These are phyloP conservation scores for Diarsia dahlii DNA, from an alignment of 2,888 invertebrate genomes.

Conservation along the genomic window DNA sequence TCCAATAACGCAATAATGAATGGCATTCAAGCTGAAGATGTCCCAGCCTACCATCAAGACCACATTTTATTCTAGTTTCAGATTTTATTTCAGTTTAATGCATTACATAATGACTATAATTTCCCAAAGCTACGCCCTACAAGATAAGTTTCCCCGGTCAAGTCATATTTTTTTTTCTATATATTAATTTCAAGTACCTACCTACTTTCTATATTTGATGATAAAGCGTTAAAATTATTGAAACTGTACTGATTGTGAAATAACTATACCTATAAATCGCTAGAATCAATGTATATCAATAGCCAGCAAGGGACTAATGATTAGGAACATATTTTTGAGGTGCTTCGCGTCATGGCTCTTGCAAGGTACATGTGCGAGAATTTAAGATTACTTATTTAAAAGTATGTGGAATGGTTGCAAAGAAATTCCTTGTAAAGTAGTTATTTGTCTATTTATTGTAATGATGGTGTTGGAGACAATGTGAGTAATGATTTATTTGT, in stretches of 20 bases:
- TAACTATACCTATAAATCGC: slow-evolving; percentile 59
- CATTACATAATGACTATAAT: slow-evolving; percentile 3
- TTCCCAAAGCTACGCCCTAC: slow-evolving; percentile 2
- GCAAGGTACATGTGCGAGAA: slow-evolving; percentile 60
- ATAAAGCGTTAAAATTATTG: slow-evolving; percentile 14
- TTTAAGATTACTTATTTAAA: slow-evolving; percentile 37
- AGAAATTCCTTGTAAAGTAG: slow-evolving; percentile 65
- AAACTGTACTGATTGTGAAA: slow-evolving; percentile 56
- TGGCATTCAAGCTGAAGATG: slow-evolving; percentile 4
- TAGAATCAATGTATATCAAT: slow-evolving; percentile 62
- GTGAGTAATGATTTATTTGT: slow-evolving; percentile 61
- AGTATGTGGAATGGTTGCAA: slow-evolving; percentile 59
- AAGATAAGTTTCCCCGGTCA: slow-evolving; percentile 6
- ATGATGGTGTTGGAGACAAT: slow-evolving; percentile 67
- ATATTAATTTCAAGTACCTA: slow-evolving; percentile 1
- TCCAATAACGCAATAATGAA: slow-evolving; percentile 1
- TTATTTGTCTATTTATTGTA: slow-evolving; percentile 71
- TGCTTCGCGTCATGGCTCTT: slow-evolving; percentile 73
- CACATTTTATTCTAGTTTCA: too few relatives aligned
- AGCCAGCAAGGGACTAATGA: slow-evolving; percentile 45
- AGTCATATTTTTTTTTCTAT: background rate
- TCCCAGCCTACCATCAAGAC: slow-evolving; percentile 9
- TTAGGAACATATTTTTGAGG: slow-evolving; percentile 63
- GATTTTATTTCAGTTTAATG: background rate
- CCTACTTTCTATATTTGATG: slow-evolving; percentile 20